These are phyloP conservation scores for Colletes latitarsis DNA, from an alignment of 1,140 invertebrate species.

Conservation along the genomic window DNA sequence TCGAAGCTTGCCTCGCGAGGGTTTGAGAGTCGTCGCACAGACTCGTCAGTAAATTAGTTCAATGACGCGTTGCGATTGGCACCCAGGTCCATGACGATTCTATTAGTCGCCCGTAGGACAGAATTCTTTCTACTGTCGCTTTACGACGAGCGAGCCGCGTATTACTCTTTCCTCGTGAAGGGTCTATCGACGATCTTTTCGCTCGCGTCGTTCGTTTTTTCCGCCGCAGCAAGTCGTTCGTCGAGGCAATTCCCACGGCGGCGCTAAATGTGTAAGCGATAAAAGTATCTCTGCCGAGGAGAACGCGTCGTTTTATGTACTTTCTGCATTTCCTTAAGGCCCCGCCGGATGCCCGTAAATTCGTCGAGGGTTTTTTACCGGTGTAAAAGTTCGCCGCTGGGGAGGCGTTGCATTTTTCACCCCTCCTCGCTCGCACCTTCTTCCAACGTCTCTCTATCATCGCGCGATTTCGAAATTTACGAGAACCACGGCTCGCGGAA, in stretches of 20 bases:
- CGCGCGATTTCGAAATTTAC: constrained; percentile 13
- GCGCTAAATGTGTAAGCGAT: constrained; percentile 67
- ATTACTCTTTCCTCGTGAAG: constrained; percentile 29
- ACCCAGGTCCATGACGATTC: constrained; percentile 11
- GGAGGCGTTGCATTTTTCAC: constrained; percentile 7
- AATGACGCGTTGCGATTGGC: neutral
- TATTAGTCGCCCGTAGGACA: constrained; percentile 7
- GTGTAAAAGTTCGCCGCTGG: neutral
- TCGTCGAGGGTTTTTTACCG: neutral
- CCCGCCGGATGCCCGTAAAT: constrained; percentile 54
- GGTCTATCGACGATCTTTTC: constrained; percentile 37
- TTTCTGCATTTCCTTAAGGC: constrained; percentile 62
- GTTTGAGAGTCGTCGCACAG: too few species aligned
- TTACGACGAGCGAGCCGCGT: constrained; percentile 44
- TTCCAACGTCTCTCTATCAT: neutral
- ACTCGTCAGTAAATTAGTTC: neutral
- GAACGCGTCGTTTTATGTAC: constrained; percentile 64
- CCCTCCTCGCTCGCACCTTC: too few species aligned
- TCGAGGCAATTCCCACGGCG: constrained; percentile 55
- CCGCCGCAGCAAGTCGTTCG: constrained; percentile 42
- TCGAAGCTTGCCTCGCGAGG: too few species aligned
- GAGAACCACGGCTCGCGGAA: neutral
- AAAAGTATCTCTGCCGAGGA: constrained; percentile 61
- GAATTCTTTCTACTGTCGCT: constrained; percentile 38
- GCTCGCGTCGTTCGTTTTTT: constrained; percentile 1